A percentile compares a stretch with the other conserved stretches of the same genome.
Conservation (phyloP, 2,888 invertebrate genomes). For the Oscheius sp. region DNA sequence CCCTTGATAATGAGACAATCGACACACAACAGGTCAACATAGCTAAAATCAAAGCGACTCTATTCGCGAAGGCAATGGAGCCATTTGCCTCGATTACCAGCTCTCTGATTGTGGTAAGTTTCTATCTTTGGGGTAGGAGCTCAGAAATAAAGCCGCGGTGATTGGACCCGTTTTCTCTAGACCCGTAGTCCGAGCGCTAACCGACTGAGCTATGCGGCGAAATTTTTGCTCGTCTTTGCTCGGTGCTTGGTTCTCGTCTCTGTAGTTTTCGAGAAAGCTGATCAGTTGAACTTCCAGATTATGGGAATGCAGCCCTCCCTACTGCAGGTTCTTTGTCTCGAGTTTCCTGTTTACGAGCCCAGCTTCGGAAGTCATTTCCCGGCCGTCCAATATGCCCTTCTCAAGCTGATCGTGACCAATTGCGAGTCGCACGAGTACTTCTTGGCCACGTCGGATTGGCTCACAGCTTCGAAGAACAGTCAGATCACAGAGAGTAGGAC, state of each 20-base stretch:
- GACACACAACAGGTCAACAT: not conserved
- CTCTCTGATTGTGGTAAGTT: slow-evolving; percentile 35
- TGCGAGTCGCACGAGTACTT: slow-evolving; percentile 54
- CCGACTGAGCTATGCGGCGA: too few relatives aligned
- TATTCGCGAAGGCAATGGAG: slow-evolving; percentile 11
- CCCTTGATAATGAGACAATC: not conserved
- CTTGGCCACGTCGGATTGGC: slow-evolving; percentile 48
- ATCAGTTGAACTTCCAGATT: slow-evolving; percentile 44
- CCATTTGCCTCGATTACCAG: slow-evolving; percentile 27
- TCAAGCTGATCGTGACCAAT: slow-evolving; percentile 41
- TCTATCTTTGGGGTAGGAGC: not conserved
- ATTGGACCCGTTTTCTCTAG: too few relatives aligned
- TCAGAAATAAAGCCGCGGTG: too few relatives aligned
- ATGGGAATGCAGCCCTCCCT: slow-evolving; percentile 64
- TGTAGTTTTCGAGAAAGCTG: too few relatives aligned
- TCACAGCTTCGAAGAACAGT: slow-evolving; percentile 31
- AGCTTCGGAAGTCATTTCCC: slow-evolving; percentile 45
- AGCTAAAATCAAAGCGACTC: not conserved
- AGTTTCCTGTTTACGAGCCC: slow-evolving; percentile 41
- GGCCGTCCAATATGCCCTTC: slow-evolving; percentile 38
- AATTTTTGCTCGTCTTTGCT: too few relatives aligned
- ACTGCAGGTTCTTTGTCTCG: slow-evolving; percentile 49
- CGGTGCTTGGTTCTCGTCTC: too few relatives aligned
- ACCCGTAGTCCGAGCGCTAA: too few relatives aligned
- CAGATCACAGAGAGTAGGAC: slow-evolving; percentile 21